phyloP scores from a whole-genome alignment of 2,888 invertebrate species.

The Octodonta nipae region DNA sequence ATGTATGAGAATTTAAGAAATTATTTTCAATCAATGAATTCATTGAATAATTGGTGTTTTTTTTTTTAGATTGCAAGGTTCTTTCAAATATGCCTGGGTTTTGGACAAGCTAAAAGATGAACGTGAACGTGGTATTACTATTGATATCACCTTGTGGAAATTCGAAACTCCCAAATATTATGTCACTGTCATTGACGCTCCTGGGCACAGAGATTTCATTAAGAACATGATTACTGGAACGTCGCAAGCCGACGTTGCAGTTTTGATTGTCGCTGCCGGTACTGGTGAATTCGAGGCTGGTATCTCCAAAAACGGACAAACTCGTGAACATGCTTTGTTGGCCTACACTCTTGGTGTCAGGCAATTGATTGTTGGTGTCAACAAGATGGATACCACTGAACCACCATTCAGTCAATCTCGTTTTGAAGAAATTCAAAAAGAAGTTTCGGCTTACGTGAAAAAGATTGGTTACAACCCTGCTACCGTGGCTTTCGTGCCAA shows the following conservation, averaged over 20 bases:
- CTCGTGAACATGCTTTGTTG: slow-evolving; percentile 94
- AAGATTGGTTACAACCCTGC: slow-evolving; percentile 99
- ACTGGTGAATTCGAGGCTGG: slow-evolving; percentile 99
- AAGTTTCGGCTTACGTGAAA: slow-evolving; percentile 96
- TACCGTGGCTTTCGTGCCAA: slow-evolving; percentile 94
- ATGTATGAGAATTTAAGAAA: too few species aligned
- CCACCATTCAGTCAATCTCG: slow-evolving; percentile 91
- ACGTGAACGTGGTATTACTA: slow-evolving; percentile 99
- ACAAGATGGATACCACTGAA: slow-evolving; percentile 99
- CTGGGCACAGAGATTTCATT: slow-evolving; percentile 99
- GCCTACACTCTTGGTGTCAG: slow-evolving; percentile 98
- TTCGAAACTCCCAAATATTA: slow-evolving; percentile 93
- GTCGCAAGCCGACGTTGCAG: slow-evolving; percentile 92
- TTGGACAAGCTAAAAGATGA: slow-evolving; percentile 99
- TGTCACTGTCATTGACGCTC: slow-evolving; percentile 98
- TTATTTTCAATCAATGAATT: too few species aligned
- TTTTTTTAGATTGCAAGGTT: too few species aligned
- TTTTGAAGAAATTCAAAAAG: slow-evolving; percentile 98
- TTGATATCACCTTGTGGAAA: slow-evolving; percentile 97
- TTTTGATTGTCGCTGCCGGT: slow-evolving; percentile 96
- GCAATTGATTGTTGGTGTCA: slow-evolving; percentile 96
- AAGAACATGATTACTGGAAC: slow-evolving; percentile 99
- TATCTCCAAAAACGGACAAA: slow-evolving; percentile 99
- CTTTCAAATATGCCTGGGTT: slow-evolving; percentile 99
- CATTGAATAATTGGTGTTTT: too few species aligned